A percentile compares a stretch with the other conserved stretches of the same genome.
Conservation (phyloP, 2,113 vertebrate genomes). For the Formicarius rufipectus region DNA sequence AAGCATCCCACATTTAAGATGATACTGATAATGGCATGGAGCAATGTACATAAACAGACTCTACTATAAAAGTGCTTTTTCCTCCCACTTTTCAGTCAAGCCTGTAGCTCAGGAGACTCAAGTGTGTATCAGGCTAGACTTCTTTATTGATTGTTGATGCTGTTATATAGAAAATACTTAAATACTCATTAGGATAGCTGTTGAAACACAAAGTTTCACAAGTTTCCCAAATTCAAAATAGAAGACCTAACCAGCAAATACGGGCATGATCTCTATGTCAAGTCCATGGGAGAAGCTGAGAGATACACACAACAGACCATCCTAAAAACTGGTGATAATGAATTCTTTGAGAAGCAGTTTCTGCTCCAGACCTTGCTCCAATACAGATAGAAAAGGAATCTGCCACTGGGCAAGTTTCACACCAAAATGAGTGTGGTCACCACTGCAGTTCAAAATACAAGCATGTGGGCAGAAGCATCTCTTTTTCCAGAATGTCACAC, state of each 20-base stretch:
- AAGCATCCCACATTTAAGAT: not conserved
- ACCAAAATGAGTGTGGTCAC: not conserved
- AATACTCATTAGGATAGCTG: not conserved
- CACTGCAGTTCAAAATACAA: not conserved
- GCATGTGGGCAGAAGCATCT: not conserved
- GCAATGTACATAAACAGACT: not conserved
- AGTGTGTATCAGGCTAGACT: not conserved
- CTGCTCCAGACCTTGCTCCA: not conserved
- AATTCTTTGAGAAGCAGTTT: not conserved
- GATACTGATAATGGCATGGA: not conserved
- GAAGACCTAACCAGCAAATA: not conserved
- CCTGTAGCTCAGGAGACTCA: not conserved
- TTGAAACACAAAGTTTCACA: not conserved
- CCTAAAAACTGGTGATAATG: not conserved
- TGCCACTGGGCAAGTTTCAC: not conserved
- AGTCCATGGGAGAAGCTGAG: not conserved
- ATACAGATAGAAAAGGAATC: not conserved
- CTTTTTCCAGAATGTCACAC: not conserved
- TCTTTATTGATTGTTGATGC: not conserved
- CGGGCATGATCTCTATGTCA: not conserved
- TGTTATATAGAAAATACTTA: not conserved
- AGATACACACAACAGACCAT: not conserved
- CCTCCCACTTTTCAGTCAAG: rapidly evolving
- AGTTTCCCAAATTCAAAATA: not conserved
- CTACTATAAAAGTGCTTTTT: not conserved